Conservation (phyloP, 2,888 invertebrate species). For the Lithodes maja region DNA sequence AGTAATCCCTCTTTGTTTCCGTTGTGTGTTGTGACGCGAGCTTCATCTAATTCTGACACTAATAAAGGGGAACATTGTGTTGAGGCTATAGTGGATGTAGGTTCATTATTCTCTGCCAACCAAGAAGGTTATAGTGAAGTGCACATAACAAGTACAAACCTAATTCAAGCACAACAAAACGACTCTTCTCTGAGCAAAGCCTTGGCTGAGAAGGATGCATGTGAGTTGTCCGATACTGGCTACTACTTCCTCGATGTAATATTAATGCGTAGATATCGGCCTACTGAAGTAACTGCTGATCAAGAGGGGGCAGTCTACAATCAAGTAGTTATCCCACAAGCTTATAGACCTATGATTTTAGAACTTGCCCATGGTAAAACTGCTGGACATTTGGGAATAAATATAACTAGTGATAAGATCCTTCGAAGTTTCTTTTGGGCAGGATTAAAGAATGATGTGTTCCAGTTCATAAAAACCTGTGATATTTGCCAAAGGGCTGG, state of each 20-base stretch:
- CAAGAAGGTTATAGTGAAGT: not conserved
- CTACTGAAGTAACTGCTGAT: not conserved
- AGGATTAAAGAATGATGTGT: too few species aligned
- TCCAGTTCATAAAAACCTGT: too few species aligned
- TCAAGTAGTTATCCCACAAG: not conserved
- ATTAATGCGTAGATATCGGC: not conserved
- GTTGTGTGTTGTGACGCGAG: not conserved
- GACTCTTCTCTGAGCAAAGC: not conserved
- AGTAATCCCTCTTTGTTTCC: not conserved
- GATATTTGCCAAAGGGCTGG: too few species aligned
- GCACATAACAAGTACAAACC: not conserved
- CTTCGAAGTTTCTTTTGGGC: too few species aligned
- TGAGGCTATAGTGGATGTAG: not conserved
- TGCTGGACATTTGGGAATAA: not conserved
- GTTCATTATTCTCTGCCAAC: not conserved
- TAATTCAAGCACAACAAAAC: not conserved
- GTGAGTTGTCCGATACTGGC: not conserved
- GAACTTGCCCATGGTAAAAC: not conserved
- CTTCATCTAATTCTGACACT: not conserved
- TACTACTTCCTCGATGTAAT: not conserved
- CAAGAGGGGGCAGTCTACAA: not conserved
- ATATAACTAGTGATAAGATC: not conserved
- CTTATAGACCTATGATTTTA: not conserved
- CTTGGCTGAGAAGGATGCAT: not conserved
- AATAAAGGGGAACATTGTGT: not conserved